Evolutionary conservation across 2,888 invertebrate genomes (phyloP).

Genomic region (Erebia aethiops): DNA sequence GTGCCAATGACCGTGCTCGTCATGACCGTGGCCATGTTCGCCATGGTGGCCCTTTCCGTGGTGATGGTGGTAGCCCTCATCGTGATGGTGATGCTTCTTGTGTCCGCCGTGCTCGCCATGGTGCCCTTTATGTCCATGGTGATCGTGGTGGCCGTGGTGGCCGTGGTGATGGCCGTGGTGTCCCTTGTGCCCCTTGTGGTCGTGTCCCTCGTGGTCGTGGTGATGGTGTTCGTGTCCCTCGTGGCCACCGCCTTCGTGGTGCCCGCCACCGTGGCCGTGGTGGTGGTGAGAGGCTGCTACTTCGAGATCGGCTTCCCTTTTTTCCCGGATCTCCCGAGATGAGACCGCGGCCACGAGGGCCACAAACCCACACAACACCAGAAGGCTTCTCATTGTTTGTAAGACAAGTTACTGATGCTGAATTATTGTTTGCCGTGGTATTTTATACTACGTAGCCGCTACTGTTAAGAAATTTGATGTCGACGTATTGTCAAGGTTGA

Average conservation of each 20-base stretch:
- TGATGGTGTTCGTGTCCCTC: slow-evolving; percentile 62
- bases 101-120: slow-evolving; percentile 85
- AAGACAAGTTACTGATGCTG: slow-evolving; percentile 55
- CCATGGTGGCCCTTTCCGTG: slow-evolving; percentile 86
- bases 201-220: slow-evolving; percentile 85
- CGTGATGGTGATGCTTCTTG: slow-evolving; percentile 85
- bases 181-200: slow-evolving; percentile 84
- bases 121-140: slow-evolving; percentile 84
- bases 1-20: slow-evolving; percentile 86
- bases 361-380: slow-evolving; percentile 68
- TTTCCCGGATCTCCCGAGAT: slow-evolving; percentile 75
- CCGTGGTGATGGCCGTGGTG: slow-evolving; percentile 85
- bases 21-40: slow-evolving; percentile 81
- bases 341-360: slow-evolving; percentile 75
- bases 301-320: slow-evolving; percentile 72
- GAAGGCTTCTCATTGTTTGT: slow-evolving; percentile 65
- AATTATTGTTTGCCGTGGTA: slow-evolving; percentile 41
- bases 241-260: slow-evolving; percentile 18
- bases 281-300: slow-evolving; percentile 70
- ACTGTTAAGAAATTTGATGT: slow-evolving; percentile 25
- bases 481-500: slow-evolving; percentile 28
- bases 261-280: slow-evolving; percentile 70
- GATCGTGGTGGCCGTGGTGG: slow-evolving; percentile 85
- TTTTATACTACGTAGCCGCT: slow-evolving; percentile 23
- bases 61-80: slow-evolving; percentile 85